Conservation (phyloP, 2,113 vertebrate species). For the Empidonax alnorum region DNA sequence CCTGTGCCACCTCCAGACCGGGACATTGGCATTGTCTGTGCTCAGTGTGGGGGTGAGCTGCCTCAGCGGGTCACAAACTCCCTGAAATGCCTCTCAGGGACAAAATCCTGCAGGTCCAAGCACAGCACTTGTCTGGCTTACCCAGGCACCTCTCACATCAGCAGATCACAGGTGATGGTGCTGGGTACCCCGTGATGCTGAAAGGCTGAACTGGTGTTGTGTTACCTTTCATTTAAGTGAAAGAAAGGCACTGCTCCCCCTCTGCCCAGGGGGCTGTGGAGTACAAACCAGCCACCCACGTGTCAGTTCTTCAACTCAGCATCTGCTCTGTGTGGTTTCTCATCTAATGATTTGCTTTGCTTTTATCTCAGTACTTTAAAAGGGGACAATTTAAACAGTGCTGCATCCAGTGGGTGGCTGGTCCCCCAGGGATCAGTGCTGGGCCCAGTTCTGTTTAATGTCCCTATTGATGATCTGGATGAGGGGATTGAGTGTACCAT, state of each 20-base stretch:
- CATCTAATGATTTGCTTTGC: background rate
- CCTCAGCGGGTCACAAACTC: background rate
- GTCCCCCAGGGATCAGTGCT: too few species aligned
- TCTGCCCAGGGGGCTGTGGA: background rate
- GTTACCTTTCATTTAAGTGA: background rate
- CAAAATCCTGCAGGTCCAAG: background rate
- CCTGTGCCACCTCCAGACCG: background rate
- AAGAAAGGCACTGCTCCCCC: background rate
- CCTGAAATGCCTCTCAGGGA: background rate
- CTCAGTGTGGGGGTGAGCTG: background rate
- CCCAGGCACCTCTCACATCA: background rate
- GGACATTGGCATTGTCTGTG: rapidly evolving
- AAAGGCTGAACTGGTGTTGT: background rate
- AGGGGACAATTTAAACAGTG: background rate
- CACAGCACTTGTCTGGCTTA: background rate
- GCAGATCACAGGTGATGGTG: background rate
- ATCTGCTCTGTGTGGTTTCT: background rate
- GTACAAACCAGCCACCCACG: rapidly evolving
- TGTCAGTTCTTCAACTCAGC: rapidly evolving
- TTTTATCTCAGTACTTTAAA: background rate
- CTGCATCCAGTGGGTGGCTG: too few species aligned
- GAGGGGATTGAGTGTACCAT: too few species aligned
- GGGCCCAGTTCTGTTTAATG: too few species aligned
- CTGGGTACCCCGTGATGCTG: background rate
- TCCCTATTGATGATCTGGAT: too few species aligned